Percentiles rank a stretch among this genome's conserved stretches.
Evolutionary conservation across 2,888 invertebrate genomes (phyloP).

Genomic region (Xanthorhoe spadicearia): DNA sequence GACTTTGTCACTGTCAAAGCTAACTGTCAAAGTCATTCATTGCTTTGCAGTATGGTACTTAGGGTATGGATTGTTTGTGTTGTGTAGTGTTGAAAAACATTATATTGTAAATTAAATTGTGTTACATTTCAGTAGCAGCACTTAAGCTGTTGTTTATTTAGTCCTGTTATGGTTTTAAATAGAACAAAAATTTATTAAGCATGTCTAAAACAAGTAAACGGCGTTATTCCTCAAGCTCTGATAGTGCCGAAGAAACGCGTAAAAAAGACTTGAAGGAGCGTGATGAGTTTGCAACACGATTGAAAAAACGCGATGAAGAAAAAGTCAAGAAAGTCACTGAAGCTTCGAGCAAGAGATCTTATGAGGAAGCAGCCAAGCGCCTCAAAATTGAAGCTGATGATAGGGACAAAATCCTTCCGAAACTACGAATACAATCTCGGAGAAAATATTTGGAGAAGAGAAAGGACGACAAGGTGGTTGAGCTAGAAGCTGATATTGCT

Average conservation of each 20-base stretch:
- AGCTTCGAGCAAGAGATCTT: conserved; percentile 87
- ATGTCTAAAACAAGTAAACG: conserved; percentile 75
- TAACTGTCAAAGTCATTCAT: too few relatives aligned
- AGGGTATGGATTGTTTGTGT: too few relatives aligned
- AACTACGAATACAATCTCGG: conserved; percentile 95
- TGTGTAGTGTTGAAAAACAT: too few relatives aligned
- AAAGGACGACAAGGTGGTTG: conserved; percentile 97
- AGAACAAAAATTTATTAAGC: background rate
- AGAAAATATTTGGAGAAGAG: conserved; percentile 97
- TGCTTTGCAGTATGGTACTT: too few relatives aligned
- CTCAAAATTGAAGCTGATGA: conserved; percentile 95
- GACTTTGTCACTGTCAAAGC: too few relatives aligned
- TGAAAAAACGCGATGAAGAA: conserved; percentile 95
- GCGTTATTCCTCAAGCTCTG: conserved; percentile 82
- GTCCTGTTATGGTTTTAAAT: background rate
- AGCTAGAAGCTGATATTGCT: conserved; percentile 96
- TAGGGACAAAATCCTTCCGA: conserved; percentile 93
- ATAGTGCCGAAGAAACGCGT: conserved; percentile 93
- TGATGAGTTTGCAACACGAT: conserved; percentile 96
- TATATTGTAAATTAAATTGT: too few relatives aligned
- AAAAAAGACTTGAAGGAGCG: conserved; percentile 94
- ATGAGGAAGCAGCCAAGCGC: conserved; percentile 95
- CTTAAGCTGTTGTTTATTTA: too few relatives aligned
- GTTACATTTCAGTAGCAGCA: too few relatives aligned
- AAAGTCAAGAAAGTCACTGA: conserved; percentile 92